A percentile compares a stretch with the other conserved stretches of the same genome.
Evolutionary conservation across 1,140 invertebrate genomes (phyloP).

Genomic region (Thaumatotibia leucotreta): DNA sequence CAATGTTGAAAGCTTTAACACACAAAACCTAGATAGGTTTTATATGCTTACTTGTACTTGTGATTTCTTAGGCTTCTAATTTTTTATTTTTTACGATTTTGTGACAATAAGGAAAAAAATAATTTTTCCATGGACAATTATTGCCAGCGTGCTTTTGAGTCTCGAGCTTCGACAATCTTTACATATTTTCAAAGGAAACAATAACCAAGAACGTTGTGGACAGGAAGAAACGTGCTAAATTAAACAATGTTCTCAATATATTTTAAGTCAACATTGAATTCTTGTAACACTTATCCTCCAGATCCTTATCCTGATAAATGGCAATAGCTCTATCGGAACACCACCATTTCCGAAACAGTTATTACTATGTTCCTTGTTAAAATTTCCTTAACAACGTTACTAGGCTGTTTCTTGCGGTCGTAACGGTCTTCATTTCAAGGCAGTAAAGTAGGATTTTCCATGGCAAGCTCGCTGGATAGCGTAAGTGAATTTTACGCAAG

Average conservation of each 20-base stretch:
- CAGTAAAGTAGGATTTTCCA: not conserved
- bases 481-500: slow-evolving; percentile 5
- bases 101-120: too few species aligned
- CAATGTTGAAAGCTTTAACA: not conserved
- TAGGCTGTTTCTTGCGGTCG: not conserved
- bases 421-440: not conserved
- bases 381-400: not conserved
- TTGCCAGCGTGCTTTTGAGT: too few species aligned
- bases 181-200: too few species aligned
- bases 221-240: too few species aligned
- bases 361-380: slow-evolving; percentile 3
- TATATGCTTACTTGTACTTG: too few species aligned
- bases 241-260: not conserved
- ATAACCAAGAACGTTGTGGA: too few species aligned
- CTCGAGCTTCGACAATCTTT: too few species aligned
- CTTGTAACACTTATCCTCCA: not conserved
- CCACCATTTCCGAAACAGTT: not conserved
- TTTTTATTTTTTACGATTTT: too few species aligned
- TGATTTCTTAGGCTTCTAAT: too few species aligned
- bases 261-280: not conserved
- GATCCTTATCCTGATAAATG: not conserved
- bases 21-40: too few species aligned
- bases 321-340: not conserved
- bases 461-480: not conserved
- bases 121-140: too few species aligned